Evolutionary conservation across 2,113 vertebrate species (phyloP), one percentile per base, ranked within the genome.

Genomic region (Melanotaenia duboulayi): DNA sequence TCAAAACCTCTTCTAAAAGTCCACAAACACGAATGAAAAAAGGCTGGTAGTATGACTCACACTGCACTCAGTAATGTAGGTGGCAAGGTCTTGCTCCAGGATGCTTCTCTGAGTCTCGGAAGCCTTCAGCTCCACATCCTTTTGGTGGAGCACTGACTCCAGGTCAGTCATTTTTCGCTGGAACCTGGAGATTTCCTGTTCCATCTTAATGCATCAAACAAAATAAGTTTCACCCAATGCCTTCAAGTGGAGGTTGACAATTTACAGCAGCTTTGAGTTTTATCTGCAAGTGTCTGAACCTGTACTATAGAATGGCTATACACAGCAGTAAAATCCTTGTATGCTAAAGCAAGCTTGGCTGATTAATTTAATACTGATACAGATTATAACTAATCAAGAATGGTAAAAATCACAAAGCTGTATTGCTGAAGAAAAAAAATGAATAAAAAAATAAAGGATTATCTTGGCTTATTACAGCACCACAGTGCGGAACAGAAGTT

Each of bases 21-120:
- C 3, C 3, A 3, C 28, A 50, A 17, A 65, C 46, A 76, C 51
- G 60, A 20, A n/a, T 44, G 49, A 7, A 35, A 48, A 55, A 39
- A 9, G 16, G 44, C 23, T 46, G 55, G 44, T 64, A 51, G 44
- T 39, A 68, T 51, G 65, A 94, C 98, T 98, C 95, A 99, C 98
- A 86, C 97, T 99, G 95, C 98, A 99, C 92, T 99, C 97, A 73
- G 98, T 99, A 92, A 99, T 99, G 95, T 99, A 99, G 90, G 97
- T 99, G 86, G 98, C 98, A 78, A 99, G 96, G 93, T 99, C 98
- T 92, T 99, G 97, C 88, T 99, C 98, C 90, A 99, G 95, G 91
- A 98, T 96, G 92, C 95, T 95, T 91, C 97, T 94, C 93, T 99
- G 97, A 80, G 96, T 97, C 94, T 99, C 98, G 65, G 97, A 98